Percentiles rank a stretch among this genome's conserved stretches.
Evolutionary conservation across 2,113 vertebrate species (phyloP).

Genomic region (Mustela nigripes): DNA sequence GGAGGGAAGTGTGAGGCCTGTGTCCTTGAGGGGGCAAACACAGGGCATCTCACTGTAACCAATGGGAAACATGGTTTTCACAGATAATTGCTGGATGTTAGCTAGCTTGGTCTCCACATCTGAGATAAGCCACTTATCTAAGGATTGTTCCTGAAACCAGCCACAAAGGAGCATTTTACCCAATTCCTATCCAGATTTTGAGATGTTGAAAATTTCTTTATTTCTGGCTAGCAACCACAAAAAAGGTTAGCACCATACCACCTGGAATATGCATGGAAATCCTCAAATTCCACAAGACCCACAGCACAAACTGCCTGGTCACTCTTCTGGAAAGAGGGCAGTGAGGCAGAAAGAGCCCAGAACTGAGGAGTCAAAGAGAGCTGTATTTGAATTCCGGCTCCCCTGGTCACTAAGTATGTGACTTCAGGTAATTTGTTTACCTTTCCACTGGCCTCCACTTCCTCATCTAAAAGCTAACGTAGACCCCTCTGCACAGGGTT

Average conservation of each 20-base stretch:
- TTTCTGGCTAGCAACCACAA: slow-evolving; percentile 5
- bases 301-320: not conserved
- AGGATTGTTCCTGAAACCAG: not conserved
- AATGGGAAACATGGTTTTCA: not conserved
- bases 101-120: not conserved
- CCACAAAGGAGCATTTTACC: slow-evolving; percentile 39
- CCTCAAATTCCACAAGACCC: not conserved
- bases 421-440: not conserved
- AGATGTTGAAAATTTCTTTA: not conserved
- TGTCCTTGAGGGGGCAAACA: slow-evolving; percentile 37
- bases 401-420: not conserved
- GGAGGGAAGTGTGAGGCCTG: not conserved
- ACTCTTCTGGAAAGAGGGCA: not conserved
- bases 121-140: slow-evolving; percentile 33
- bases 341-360: not conserved
- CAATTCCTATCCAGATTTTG: not conserved
- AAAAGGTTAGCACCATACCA: not conserved
- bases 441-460: not conserved
- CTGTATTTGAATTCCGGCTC: not conserved
- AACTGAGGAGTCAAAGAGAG: not conserved
- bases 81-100: slow-evolving; percentile 63
- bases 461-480: not conserved
- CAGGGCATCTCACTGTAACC: not conserved
- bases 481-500: not conserved
- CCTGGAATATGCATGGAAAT: not conserved